Evolutionary conservation across 2,797 vertebrate species (phyloP), one percentile per base, ranked within the genome.

Genomic region (Phyllotis vaccarum): DNA sequence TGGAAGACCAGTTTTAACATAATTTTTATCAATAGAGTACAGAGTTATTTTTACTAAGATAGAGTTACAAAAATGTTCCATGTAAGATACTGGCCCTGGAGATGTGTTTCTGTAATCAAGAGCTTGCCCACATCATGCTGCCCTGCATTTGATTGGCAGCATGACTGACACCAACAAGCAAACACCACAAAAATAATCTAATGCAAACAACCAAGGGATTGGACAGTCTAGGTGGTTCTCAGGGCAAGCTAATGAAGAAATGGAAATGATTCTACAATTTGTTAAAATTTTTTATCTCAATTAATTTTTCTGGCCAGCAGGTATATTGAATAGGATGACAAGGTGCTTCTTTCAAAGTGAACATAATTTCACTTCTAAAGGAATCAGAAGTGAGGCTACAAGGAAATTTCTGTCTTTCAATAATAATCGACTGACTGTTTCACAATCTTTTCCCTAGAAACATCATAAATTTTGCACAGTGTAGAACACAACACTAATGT

Each of bases 11-110:
- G 13, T 60, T 94, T 96, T 91, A 24, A 92, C 89, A 72, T 88
- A 12, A 66, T 92, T 92, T 96, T 96, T 89, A 80, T 94, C 91
- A 95, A 89, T 52, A 82, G 29, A 82, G 9, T 75, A 34, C 6
- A 86, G 34, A 68, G 81, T 94, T 79, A 91, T 83, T 93, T 92
- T 72, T 56, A 68, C 37, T 14, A 56, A 31, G 54, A 91, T 75
- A 62, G 58, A n/a, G 22, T 93, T 27, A 91, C 66, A 91, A 40
- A 64, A 93, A 43, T 87, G 87, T 6, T 29, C 49, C 21, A 2
- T 86, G 86, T 92, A 92, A 89, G 22, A 90, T 52, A 24, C 29
- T 10, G 29, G 27, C 19, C 14, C 40, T 14, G 3, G 40, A 22
- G 13, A 74, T 46, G 37, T 34, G 40, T 24, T 56, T 89, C 34